These are phyloP conservation scores for Electrona antarctica DNA, from an alignment of 2,113 vertebrate genomes.

Conservation along the genomic window DNA sequence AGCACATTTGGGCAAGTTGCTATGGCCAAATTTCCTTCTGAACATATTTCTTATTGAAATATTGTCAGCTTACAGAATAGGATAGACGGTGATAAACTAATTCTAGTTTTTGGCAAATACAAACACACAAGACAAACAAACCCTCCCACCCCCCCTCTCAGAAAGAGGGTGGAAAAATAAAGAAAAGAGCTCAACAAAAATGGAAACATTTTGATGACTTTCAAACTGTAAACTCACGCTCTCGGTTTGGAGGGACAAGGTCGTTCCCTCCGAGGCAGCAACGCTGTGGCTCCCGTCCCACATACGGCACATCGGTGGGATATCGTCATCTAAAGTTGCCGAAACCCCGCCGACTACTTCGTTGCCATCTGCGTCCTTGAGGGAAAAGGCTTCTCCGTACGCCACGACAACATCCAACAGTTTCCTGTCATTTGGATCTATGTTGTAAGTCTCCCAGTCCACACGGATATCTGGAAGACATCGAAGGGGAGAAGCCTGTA, in stretches of 20 bases:
- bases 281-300: constrained; percentile 51
- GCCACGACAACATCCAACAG: constrained; percentile 84
- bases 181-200: too few species aligned
- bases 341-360: constrained; percentile 54
- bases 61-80: too few species aligned
- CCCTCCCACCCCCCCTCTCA: too few species aligned
- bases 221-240: constrained; percentile 65
- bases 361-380: constrained; percentile 71
- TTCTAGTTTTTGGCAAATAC: too few species aligned
- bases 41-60: too few species aligned
- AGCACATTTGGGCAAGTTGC: too few species aligned
- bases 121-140: too few species aligned
- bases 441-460: constrained; percentile 87
- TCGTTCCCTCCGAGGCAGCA: constrained; percentile 37
- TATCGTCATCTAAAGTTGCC: not conserved
- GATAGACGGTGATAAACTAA: too few species aligned
- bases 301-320: constrained; percentile 31
- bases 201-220: not conserved
- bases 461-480: constrained; percentile 86
- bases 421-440: constrained; percentile 71
- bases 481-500: not conserved
- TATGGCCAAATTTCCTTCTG: too few species aligned
- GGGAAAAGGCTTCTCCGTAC: constrained; percentile 84
- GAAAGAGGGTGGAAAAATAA: too few species aligned
- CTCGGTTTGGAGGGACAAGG: constrained; percentile 45